Conservation (phyloP, 2,797 vertebrate genomes). For the Gouania willdenowi region DNA sequence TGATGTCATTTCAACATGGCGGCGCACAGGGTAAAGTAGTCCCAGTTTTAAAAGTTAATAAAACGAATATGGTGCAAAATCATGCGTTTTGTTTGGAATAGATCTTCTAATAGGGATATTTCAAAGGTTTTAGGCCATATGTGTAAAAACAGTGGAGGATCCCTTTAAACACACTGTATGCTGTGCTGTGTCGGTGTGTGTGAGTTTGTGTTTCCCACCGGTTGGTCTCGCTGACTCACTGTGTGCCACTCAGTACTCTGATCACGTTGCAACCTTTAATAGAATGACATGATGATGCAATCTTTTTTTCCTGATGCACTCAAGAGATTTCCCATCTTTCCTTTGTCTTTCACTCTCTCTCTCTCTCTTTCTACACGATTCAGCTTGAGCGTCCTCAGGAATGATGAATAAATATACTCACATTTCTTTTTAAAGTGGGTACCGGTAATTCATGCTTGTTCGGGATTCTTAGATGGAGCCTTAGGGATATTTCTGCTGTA, state of each 20-base stretch:
- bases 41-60: no score
- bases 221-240: slow-evolving; percentile 69
- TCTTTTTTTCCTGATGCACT: slow-evolving; percentile 46
- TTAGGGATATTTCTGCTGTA: slow-evolving; percentile 30
- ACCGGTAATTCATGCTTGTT: neutral
- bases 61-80: no score
- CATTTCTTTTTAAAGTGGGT: slow-evolving; percentile 32
- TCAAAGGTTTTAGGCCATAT: no score
- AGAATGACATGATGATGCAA: slow-evolving; percentile 67
- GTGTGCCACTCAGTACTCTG: slow-evolving; percentile 62
- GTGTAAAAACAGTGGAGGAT: no score
- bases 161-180: neutral
- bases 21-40: no score
- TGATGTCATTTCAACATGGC: no score
- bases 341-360: slow-evolving; percentile 5
- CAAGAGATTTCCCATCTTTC: slow-evolving; percentile 38
- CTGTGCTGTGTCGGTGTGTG: slow-evolving; percentile 5
- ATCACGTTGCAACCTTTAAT: slow-evolving; percentile 62
- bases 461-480: slow-evolving; percentile 13
- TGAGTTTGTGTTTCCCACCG: slow-evolving; percentile 22
- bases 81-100: no score
- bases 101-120: no score
- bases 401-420: slow-evolving; percentile 7
- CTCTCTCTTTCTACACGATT: neutral
- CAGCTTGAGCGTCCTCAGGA: no score